Conservation (phyloP, 92 coral and sea anemone genomes). For the Heteractis magnifica region DNA sequence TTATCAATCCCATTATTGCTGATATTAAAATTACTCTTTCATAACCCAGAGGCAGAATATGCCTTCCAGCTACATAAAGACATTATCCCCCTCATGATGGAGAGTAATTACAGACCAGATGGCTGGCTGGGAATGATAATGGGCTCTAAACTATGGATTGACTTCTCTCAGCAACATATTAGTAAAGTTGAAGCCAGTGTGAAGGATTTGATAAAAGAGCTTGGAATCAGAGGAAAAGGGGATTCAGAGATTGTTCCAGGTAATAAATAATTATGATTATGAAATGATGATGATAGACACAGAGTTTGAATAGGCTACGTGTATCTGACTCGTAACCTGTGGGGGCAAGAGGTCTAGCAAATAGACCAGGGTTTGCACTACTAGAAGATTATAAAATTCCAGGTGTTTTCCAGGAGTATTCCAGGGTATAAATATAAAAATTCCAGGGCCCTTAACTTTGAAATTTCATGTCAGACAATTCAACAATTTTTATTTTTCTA, state of each 20-base stretch:
- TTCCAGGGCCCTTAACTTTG: too few species aligned
- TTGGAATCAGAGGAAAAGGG: conserved; percentile 61
- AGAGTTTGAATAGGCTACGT: too few species aligned
- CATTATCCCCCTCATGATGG: conserved; percentile 79
- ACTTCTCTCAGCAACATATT: conserved; percentile 57
- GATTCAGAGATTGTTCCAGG: conserved; percentile 31
- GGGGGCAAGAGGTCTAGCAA: too few species aligned
- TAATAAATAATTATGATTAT: not conserved
- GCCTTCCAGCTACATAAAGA: conserved; percentile 72
- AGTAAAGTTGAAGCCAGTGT: conserved; percentile 33
- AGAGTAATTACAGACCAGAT: conserved; percentile 62
- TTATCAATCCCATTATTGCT: not conserved
- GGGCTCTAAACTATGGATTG: conserved; percentile 84
- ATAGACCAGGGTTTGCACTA: too few species aligned
- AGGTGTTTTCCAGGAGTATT: too few species aligned
- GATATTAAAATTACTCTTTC: too few species aligned
- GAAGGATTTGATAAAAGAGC: conserved; percentile 59
- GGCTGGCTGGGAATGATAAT: conserved; percentile 84
- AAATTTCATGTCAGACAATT: too few species aligned
- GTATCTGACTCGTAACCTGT: too few species aligned
- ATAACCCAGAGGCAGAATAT: conserved; percentile 46
- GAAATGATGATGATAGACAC: not conserved
- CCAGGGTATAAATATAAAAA: too few species aligned
- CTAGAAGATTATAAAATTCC: too few species aligned
- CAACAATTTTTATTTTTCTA: too few species aligned